A percentile compares a stretch with the other conserved stretches of the same genome.
phyloP scores from a whole-genome alignment of 2,113 vertebrate genomes.

The Camelus dromedarius region DNA sequence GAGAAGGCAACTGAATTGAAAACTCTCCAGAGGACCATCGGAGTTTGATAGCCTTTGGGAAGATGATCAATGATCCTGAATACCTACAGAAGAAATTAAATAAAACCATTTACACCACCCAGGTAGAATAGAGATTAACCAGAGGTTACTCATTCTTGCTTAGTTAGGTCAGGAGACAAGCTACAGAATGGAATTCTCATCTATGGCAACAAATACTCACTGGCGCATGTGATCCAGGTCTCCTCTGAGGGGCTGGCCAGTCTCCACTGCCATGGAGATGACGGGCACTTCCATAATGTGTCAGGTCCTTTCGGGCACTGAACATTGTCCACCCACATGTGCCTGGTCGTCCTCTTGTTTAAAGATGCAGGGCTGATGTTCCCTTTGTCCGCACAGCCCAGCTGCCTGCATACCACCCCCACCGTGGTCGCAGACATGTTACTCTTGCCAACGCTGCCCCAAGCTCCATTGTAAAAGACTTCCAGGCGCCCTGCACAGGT shows the following conservation, averaged over 20 bases:
- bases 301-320: constrained; percentile 68
- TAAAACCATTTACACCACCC: not conserved
- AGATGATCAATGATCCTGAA: not conserved
- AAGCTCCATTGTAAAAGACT: constrained; percentile 77
- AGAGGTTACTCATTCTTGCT: not conserved
- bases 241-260: constrained; percentile 65
- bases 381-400: constrained; percentile 79
- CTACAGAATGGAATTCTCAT: not conserved
- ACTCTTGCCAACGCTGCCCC: constrained; percentile 75
- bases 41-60: not conserved
- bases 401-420: constrained; percentile 74
- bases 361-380: not conserved
- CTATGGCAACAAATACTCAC: constrained; percentile 42
- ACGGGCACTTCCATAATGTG: constrained; percentile 78
- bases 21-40: not conserved
- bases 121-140: not conserved
- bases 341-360: not conserved
- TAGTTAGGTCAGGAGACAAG: not conserved
- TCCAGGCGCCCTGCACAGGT: constrained; percentile 79
- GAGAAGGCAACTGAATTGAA: not conserved
- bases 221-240: constrained; percentile 72
- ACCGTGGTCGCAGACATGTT: constrained; percentile 64
- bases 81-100: not conserved
- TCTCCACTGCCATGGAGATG: constrained; percentile 68
- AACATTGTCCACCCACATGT: constrained; percentile 75